Evolutionary conservation across 2,797 vertebrate species (phyloP), one percentile per base, ranked within the genome.

Genomic region (Bucorvus abyssinicus): DNA sequence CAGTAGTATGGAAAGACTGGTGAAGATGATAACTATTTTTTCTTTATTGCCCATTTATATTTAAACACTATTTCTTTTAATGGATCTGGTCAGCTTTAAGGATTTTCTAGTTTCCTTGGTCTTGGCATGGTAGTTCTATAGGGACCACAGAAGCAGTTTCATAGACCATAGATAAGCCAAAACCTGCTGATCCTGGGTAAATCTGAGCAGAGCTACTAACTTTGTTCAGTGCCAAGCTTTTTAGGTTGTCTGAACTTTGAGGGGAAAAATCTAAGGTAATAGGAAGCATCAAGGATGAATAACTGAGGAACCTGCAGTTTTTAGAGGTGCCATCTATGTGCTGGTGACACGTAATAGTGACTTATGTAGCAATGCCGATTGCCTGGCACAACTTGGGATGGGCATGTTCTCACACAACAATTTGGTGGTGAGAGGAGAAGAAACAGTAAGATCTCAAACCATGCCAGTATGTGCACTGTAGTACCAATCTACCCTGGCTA

Each of bases 321-420:
- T 36, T 71, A 14, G 17, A 80, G 29, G 23, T 64, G 15, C 14
- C 19, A 22, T 68, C 52, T 81, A 1, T 56, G 12, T 70, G 63
- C 65, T 3, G 1, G 12, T 65, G 38, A 36, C 10, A 7, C 6
- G 10, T 56, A 81, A 21, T 47, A 57, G 30, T 67, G 49, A 78
- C 23, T 47, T 87, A 1, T 17, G 17, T 61, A 86, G 30, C 9
- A 50, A 14, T 38, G 57, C 16, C 50, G 53, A 65, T 47, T 69
- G 38, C n/a, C 52, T 69, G 27, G 18, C 36, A 6, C 3, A 2
- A 21, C 45, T 57, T 1, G 0, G 38, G 45, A 45, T 3, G 3
- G n/a, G 10, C 20, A 6, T 34, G 17, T 82, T 89, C 45, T 92
- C 63, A 59, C 9, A 4, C 22, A 57, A 23, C 1, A 0, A 19